Evolutionary conservation across 2,797 vertebrate species (phyloP), one percentile per base, ranked within the genome.

Genomic region (Phataginus tetradactyla): DNA sequence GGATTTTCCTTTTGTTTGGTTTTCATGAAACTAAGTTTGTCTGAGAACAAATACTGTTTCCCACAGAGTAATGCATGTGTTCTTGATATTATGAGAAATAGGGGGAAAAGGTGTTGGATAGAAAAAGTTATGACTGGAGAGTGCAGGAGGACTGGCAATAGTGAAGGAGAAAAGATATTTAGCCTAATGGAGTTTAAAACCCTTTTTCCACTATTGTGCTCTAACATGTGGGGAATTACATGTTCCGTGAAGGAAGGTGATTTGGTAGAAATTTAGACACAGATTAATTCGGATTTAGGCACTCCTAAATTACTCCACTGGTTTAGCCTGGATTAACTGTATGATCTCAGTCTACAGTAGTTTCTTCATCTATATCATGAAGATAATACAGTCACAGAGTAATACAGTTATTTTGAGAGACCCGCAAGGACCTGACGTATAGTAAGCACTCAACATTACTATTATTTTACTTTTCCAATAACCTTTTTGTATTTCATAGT

Each of bases 1-100:
- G 71, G 90, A 95, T 94, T 97, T 97, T 92, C 61, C 92, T 92
- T 93, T 86, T 84, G 29, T 95, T 96, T 92, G 64, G 34, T 95
- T 96, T 97, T 84, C 75, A 89, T 17, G 42, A 93, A 81, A 51
- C 72, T 94, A 84, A 94, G 91, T 89, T 92, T 97, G 59, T 86
- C 42, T 86, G 55, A 75, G 79, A 97, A 94, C 32, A 81, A 91
- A 87, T 18, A 86, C 69, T 90, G 23, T 55, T 92, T 95, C 69
- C 72, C 21, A 32, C 1, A 5, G 29, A n/a, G 86, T 51, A 69
- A 78, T 75, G 55, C 8, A 5, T 27, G 14, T 81, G 21, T 92
- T 94, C 68, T 90, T 74, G 80, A 42, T 71, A 89, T 86, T 20
- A 59, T 74, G 42, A 94, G 78, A 89, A 96, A 89, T 4, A 0